Base-by-base conservation (phyloP, 2,797 vertebrate species). In the Argya squamiceps region DNA sequence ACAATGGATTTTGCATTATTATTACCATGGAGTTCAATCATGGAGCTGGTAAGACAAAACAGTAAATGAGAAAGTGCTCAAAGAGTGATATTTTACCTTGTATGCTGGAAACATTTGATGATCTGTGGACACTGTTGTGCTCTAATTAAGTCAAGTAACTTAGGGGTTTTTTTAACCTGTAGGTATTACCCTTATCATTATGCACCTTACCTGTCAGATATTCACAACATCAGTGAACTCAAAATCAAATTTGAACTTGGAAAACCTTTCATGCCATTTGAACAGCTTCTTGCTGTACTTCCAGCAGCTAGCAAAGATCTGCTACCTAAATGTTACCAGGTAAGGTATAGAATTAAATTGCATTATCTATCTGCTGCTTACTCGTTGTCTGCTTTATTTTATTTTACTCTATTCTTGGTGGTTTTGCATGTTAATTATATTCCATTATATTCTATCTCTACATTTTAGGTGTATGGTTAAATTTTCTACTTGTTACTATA, bases 1-100 rank as follows among this genome's bases (percentile, higher is more conserved):
- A 98, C 99, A 99, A 89, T 99, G 99, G 99, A 99, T 99, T 97
- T 98, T 99, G 52, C 99, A 99, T 97, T 99, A 99, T 97, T 99
- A 99, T 93, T 99, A 99, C 96, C 99, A 99, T 32, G 99, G 99
- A 84, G 99, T 99, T 93, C 99, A 99, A 43, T 99, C 99, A 53
- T 99, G 99, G 99, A 99, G 99, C 98, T 99, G 99, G 99, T 99
- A 98, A 99, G 99, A 91, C 55, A 91, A 76, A 34, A 2, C 6
- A 4, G 60, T 11, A 50, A 36, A 37, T 73, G 46, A 50, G 32
- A 70, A 89, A 59, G 17, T 79, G 24, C 60, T 79, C 65, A 15
- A 83, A 59, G 47, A 47, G 34, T 4, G 2, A 8, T 49, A 17
- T n/a, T 85, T 88, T 32, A 50, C 15, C 4, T 60, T 83, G 9